Evolutionary conservation across 2,797 vertebrate species (phyloP), one percentile per base, ranked within the genome.

Genomic region (Coluber constrictor): DNA sequence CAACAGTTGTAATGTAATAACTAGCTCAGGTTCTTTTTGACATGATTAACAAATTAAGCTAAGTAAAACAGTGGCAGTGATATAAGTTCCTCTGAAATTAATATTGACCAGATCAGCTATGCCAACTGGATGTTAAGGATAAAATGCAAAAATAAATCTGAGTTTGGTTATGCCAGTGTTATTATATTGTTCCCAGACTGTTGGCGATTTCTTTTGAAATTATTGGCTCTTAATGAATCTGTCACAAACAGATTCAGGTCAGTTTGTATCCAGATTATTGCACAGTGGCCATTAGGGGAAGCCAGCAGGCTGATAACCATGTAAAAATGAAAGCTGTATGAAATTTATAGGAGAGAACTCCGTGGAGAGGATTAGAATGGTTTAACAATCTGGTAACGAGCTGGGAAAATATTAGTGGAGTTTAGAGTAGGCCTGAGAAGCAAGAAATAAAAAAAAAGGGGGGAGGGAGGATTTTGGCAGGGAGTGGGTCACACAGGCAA

Each of bases 391-490:
- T 88, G 86, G 96, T 96, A 96, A 96, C 0, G 60, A 95, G 88
- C 0, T 55, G 93, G 90, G 94, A 94, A 96, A 94, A 93, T 89
- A 93, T 63, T 3, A 8, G 93, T 95, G 95, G 94, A 96, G 91
- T 94, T 86, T 87, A 93, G 93, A 94, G 94, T 94, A 61, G 94
- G 95, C 95, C 95, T 87, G 94, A 92, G 91, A 83, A 2, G 56
- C 94, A 93, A 94, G 94, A 0, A 60, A 93, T 57, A 70, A 13
- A 1, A 55, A 43, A 1, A 61, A n/a, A 92, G 92, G 95, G 94
- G 94, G 95, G 92, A n/a, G n/a, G n/a, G n/a, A n/a, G 93, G 37
- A 70, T 95, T 97, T 97, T 97, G 97, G 97, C 96, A 97, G 95
- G 88, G 95, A 96, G 90, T 4, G 3, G 96, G 96, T 96, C 96